These are phyloP conservation scores for Leptinotarsa texana DNA, from an alignment of 1,140 invertebrate genomes.

Conservation along the genomic window DNA sequence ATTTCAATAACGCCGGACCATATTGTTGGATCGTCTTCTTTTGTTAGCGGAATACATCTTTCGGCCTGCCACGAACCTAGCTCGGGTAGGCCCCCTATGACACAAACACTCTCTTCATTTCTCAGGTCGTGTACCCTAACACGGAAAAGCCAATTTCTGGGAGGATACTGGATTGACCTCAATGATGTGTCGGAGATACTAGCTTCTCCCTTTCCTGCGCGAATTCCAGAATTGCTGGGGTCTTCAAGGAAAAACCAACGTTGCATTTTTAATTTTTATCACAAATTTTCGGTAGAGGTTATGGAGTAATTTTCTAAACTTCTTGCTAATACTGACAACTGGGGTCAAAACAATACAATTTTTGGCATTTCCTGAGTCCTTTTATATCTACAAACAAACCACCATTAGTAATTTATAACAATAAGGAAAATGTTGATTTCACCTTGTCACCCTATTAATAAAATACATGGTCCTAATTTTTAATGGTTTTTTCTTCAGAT, in stretches of 20 bases:
- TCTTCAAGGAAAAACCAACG: slow-evolving; percentile 62
- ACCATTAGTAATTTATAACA: neutral
- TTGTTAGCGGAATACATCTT: slow-evolving; percentile 56
- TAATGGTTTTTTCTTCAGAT: too few species aligned
- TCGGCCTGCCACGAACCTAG: slow-evolving; percentile 59
- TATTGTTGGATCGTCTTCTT: slow-evolving; percentile 54
- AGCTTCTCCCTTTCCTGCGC: slow-evolving; percentile 35
- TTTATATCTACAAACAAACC: neutral
- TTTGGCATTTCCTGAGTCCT: neutral
- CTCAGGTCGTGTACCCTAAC: slow-evolving; percentile 53
- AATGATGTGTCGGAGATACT: slow-evolving; percentile 35
- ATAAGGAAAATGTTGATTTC: too few species aligned
- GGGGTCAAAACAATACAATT: slow-evolving; percentile 2
- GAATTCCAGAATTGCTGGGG: slow-evolving; percentile 52
- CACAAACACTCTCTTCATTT: slow-evolving; percentile 56
- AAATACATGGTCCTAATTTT: too few species aligned
- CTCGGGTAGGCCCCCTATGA: slow-evolving; percentile 57
- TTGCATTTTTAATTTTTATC: slow-evolving; percentile 55
- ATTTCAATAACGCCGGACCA: slow-evolving; percentile 63
- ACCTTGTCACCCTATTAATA: too few species aligned
- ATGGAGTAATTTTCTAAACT: neutral
- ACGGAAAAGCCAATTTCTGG: slow-evolving; percentile 58
- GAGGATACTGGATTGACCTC: slow-evolving; percentile 51
- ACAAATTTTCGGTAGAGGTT: neutral
- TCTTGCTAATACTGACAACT: neutral